Percentiles rank a stretch among this genome's conserved stretches.
Conservation (phyloP, 2,888 invertebrate genomes). For the Andrena chrysosceles region DNA sequence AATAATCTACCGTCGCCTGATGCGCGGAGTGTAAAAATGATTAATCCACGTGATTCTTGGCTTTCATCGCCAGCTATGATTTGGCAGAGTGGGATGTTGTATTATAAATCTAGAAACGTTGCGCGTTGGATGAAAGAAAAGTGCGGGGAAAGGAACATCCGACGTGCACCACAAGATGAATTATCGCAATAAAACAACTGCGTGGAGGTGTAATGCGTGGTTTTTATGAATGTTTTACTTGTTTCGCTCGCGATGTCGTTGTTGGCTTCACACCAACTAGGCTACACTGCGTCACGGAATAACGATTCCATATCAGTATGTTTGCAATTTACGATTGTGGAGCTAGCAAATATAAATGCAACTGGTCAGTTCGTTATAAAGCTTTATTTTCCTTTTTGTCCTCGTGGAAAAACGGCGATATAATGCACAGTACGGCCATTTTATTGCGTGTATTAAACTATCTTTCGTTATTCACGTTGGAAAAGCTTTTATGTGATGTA, state of each 20-base stretch:
- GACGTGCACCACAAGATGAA: conserved; percentile 71
- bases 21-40: not conserved
- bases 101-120: conserved; percentile 58
- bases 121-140: conserved; percentile 44
- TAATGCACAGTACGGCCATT: not conserved
- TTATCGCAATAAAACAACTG: conserved; percentile 77
- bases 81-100: not conserved
- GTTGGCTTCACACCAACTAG: conserved; percentile 79
- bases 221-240: conserved; percentile 80
- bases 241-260: conserved; percentile 76
- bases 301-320: conserved; percentile 59
- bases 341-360: conserved; percentile 74
- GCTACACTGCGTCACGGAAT: conserved; percentile 51
- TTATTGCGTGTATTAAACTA: not conserved
- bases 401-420: not conserved
- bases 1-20: not conserved
- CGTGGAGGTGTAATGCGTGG: conserved; percentile 74
- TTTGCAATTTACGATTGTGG: conserved; percentile 76
- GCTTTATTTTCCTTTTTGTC: conserved; percentile 11
- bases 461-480: not conserved
- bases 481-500: not conserved
- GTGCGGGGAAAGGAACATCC: conserved; percentile 43
- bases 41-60: not conserved
- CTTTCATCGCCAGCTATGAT: conserved; percentile 1
- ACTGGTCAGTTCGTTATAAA: conserved; percentile 33